phyloP scores from a whole-genome alignment of 2,797 vertebrate genomes.

The Oophaga sylvatica region DNA sequence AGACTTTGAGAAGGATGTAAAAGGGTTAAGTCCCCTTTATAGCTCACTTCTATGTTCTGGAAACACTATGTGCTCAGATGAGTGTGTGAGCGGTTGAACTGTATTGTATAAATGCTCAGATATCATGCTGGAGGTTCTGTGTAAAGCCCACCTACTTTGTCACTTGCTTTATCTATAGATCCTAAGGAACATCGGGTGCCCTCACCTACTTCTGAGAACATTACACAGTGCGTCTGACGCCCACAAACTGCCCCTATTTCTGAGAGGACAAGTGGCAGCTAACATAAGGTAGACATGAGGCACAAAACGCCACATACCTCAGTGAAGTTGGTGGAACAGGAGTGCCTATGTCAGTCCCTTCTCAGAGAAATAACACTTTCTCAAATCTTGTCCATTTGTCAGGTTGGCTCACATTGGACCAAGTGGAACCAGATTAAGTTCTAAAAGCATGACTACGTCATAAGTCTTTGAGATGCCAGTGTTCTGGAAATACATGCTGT shows the following conservation, averaged over 20 bases:
- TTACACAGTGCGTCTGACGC: neutral
- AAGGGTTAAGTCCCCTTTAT: constrained; percentile 10
- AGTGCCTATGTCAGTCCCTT: neutral
- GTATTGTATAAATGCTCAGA: constrained; percentile 15
- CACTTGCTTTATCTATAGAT: neutral
- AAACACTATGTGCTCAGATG: constrained; percentile 26
- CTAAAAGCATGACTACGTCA: neutral
- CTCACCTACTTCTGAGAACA: constrained; percentile 7
- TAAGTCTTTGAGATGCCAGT: neutral
- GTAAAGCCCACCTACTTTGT: neutral
- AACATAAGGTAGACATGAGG: neutral
- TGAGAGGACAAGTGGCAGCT: neutral
- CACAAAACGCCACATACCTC: neutral
- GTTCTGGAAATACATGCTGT: neutral
- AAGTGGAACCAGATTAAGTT: neutral
- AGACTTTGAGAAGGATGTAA: neutral
- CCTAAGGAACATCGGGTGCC: neutral
- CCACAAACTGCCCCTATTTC: neutral
- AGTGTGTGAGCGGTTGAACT: constrained; percentile 36
- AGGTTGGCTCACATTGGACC: neutral
- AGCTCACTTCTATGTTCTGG: neutral
- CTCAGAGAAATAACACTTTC: neutral
- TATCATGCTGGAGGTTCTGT: neutral
- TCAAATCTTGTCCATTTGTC: neutral
- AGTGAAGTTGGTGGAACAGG: neutral